Percentiles rank a stretch among this genome's conserved stretches.
Conservation (phyloP, 1,140 invertebrate genomes). For the Platyscapa corneri region DNA sequence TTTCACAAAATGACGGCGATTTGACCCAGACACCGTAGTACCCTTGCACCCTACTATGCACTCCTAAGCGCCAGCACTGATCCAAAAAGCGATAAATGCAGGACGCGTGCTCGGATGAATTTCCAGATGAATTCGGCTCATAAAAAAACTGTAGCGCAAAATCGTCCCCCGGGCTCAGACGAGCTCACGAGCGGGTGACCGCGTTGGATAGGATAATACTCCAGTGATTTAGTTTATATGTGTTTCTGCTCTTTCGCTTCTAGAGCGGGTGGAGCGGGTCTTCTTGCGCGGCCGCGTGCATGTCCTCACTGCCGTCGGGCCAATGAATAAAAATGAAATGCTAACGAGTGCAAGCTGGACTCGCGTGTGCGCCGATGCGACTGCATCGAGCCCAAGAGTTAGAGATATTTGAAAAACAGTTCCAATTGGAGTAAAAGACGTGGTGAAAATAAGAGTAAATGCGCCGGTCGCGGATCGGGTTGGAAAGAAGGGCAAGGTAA, state of each 20-base stretch:
- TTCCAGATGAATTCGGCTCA: not conserved
- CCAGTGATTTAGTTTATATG: slow-evolving; percentile 29
- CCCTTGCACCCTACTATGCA: no score
- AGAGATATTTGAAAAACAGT: not conserved
- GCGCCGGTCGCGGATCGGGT: no score
- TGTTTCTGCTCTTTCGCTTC: not conserved
- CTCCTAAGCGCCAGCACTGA: no score
- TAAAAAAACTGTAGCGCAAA: not conserved
- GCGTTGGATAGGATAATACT: slow-evolving; percentile 18
- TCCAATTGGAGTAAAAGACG: not conserved
- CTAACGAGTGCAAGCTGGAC: slow-evolving; percentile 52
- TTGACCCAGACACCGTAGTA: no score
- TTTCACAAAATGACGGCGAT: no score
- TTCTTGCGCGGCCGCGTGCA: not conserved
- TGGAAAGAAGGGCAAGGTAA: not conserved
- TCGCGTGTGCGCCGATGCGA: not conserved
- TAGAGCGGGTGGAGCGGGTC: no score
- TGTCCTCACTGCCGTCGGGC: slow-evolving; percentile 33
- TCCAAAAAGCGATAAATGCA: not conserved
- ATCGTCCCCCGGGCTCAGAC: not conserved
- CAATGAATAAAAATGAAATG: slow-evolving; percentile 64
- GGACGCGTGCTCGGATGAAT: not conserved
- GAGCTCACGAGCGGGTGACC: not conserved
- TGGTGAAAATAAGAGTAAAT: not conserved
- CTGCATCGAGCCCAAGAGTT: not conserved